A percentile compares a stretch with the other conserved stretches of the same genome.
These are phyloP conservation scores for Phoenicopterus ruber DNA, from an alignment of 2,113 vertebrate species.

Conservation along the genomic window DNA sequence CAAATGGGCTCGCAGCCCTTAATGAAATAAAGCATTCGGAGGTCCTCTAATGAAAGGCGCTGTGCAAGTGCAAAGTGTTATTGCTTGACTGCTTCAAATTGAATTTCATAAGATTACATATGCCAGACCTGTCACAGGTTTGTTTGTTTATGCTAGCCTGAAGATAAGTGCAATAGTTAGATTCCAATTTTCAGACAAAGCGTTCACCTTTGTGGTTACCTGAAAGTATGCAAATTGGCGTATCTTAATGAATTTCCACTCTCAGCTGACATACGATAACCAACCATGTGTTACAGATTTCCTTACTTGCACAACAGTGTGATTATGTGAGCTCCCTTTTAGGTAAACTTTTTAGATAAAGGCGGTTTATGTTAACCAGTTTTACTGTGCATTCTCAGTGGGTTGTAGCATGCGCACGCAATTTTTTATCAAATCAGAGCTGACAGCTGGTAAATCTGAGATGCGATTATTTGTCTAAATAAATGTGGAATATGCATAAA, in stretches of 20 bases:
- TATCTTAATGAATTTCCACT: neutral
- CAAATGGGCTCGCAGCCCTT: neutral
- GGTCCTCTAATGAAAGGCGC: neutral
- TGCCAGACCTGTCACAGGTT: neutral
- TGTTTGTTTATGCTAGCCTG: neutral
- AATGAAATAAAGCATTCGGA: neutral
- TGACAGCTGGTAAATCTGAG: neutral
- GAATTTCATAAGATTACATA: neutral
- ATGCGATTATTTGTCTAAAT: neutral
- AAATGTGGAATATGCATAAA: neutral
- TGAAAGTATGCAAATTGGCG: neutral
- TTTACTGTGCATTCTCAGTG: neutral
- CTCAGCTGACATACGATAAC: neutral
- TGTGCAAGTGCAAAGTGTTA: neutral
- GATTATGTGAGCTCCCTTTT: neutral
- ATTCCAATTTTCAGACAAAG: neutral
- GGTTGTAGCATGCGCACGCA: neutral
- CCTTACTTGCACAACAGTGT: neutral
- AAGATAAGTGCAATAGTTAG: neutral
- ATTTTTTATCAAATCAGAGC: neutral
- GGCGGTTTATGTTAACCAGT: neutral
- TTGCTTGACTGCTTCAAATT: neutral
- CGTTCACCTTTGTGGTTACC: neutral
- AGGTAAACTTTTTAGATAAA: neutral
- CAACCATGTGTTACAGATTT: neutral